Base-by-base conservation (phyloP, 1,140 invertebrate genomes). In the Heliconius himera region DNA sequence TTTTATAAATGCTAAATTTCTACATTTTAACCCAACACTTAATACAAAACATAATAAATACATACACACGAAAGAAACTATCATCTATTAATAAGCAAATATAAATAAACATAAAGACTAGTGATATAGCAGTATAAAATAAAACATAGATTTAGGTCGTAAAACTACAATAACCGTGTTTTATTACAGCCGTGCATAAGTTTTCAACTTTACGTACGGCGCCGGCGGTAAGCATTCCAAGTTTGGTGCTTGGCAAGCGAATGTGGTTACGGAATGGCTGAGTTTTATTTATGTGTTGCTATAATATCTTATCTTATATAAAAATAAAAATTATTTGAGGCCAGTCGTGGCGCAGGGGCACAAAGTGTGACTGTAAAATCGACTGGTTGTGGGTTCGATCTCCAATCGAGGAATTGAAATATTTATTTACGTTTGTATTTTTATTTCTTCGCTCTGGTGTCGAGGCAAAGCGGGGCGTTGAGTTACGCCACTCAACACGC, bases 81-180 rank as follows among this genome's bases (percentile, higher is more conserved):
- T 60, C 8, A 60, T 26, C 9, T 22, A 66, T 66, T n/a, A 66
- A 66, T 66, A 16, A 66, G 26, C 26, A 66, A 26, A 66, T 29
- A 29, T 29, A 66, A 66, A 29, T 66, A 66, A 29, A 13, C 4
- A 66, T 66, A 66, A 66, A 66, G 18, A 16, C 26, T 66, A 66
- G 22, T 66, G 56, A 60, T 22, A n/a, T 60, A 5, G 3, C 9
- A 54, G 5, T 83, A 78, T 81, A 77, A 79, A 84, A 87, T 87
- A 87, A 87, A 88, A 86, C 80, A 81, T 82, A 88, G 83, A 88
- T 88, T 88, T 85, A 33, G 33, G 78, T 84, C 84, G 81, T 85
- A 87, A 87, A 88, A 88, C 83, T 85, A 85, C 83, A 84, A 88
- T 89, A 89, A 89, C 84, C 80, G 75, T 85, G 81, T 86, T 89